A percentile compares a stretch with the other conserved stretches of the same genome.
Conservation (phyloP, 2,888 invertebrate species). For the Rapana venosa region DNA sequence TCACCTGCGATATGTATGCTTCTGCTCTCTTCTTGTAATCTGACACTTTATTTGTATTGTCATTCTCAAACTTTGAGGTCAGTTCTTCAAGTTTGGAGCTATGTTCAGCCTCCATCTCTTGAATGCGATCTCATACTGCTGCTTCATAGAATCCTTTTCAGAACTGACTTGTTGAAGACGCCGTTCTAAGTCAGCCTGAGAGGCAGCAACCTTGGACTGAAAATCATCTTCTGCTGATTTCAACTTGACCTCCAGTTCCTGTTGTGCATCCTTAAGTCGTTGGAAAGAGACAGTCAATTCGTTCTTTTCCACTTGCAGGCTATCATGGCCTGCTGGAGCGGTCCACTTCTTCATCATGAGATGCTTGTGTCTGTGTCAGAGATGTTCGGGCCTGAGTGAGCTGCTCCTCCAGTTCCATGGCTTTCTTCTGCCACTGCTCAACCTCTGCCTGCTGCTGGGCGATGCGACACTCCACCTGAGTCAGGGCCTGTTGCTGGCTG, state of each 20-base stretch:
- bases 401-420: conserved; percentile 41
- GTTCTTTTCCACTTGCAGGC: conserved; percentile 48
- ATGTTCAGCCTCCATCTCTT: conserved; percentile 52
- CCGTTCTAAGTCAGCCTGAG: conserved; percentile 30
- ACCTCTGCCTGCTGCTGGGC: conserved; percentile 42
- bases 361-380: not conserved
- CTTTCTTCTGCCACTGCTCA: conserved; percentile 42
- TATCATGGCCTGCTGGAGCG: conserved; percentile 51
- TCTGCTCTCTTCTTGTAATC: conserved; percentile 75
- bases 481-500: conserved; percentile 39
- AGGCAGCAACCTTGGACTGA: not conserved
- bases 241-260: conserved; percentile 45
- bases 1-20: conserved; percentile 70
- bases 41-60: conserved; percentile 67
- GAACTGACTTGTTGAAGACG: conserved; percentile 41
- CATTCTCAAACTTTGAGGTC: conserved; percentile 60
- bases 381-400: not conserved
- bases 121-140: conserved; percentile 47
- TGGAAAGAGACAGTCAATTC: conserved; percentile 40
- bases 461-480: conserved; percentile 32
- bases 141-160: conserved; percentile 45
- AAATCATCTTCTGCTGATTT: conserved; percentile 29
- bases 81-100: conserved; percentile 53
- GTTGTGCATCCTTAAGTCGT: conserved; percentile 21
- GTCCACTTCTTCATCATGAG: conserved; percentile 50